These are phyloP conservation scores for Cebuella pygmaea DNA, from an alignment of 2,797 vertebrate genomes.

Conservation along the genomic window DNA sequence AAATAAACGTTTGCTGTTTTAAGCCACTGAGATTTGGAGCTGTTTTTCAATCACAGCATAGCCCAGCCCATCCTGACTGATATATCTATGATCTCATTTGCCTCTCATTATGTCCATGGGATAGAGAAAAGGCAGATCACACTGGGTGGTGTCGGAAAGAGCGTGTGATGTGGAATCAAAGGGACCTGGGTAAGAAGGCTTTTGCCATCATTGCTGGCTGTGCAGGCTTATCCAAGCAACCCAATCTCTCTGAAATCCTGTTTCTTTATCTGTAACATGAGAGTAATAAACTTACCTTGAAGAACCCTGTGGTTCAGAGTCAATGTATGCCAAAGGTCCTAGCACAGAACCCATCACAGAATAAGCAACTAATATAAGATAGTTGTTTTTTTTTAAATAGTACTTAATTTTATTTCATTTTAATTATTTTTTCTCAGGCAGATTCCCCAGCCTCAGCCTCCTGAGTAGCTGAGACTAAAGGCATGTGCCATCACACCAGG, in stretches of 20 bases:
- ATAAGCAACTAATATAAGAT: neutral
- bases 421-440: neutral
- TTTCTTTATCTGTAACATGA: conserved; percentile 21
- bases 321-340: neutral
- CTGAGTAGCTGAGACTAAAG: neutral
- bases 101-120: conserved; percentile 34
- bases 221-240: conserved; percentile 18
- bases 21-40: conserved; percentile 37
- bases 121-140: conserved; percentile 14
- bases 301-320: conserved; percentile 21
- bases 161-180: conserved; percentile 31
- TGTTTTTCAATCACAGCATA: conserved; percentile 47
- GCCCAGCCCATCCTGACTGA: neutral
- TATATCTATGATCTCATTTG: conserved; percentile 53
- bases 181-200: neutral
- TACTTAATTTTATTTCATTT: conserved; percentile 1
- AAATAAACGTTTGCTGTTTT: conserved; percentile 41
- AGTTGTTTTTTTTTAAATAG: neutral
- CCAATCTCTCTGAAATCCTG: conserved; percentile 33
- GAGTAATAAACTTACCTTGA: conserved; percentile 16
- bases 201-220: neutral
- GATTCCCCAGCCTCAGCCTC: neutral
- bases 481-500: neutral
- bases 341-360: neutral
- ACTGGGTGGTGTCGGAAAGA: neutral